Base-by-base conservation (phyloP, 1,140 invertebrate genomes). In the Campoletis sonorensis region DNA sequence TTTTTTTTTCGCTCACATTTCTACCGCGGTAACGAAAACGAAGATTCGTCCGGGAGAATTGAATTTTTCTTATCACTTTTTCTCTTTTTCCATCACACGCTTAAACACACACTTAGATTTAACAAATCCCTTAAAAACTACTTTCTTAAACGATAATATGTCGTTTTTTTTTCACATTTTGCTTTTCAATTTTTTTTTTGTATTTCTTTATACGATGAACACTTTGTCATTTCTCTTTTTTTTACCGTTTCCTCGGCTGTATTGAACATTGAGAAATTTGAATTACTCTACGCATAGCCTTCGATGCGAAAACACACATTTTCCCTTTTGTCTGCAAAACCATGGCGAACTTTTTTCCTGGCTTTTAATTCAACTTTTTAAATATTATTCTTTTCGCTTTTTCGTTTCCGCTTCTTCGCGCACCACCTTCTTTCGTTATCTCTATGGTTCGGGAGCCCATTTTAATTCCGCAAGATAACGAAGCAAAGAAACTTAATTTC, bases 221-320 rank as follows among this genome's bases (percentile, higher is more conserved):
- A 87, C 84, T 83, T 86, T 85, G 79, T 68, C 11, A 7, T 68
- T 77, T 18, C 70, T 23, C 23, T 33, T n/a, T 13, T 8, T 64
- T 64, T 64, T 64, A 23, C 1, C 61, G 23, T 64, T 26, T 26
- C 15, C 61, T 64, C 61, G n/a, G 23, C 23, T 51, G 30, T 30
- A 23, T 27, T 80, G 81, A 86, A 88, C 85, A 88, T 86, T 86
- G 79, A 83, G 84, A 88, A 87, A 82, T 83, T 30, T 79, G 81
- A 79, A 79, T 30, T 75, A 75, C 23, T 75, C 26, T 54, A 75
- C 5, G 26, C 72, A 21, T 75, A 26, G 49, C n/a, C 40, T 49
- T 23, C 26, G 72, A 16, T 13, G 49, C 11, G 23, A 23, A 11
- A 13, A 40, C 40, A 37, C 45, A 27, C 45, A 13, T 27, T 75